Evolutionary conservation across 1,140 invertebrate species (phyloP), one percentile per base, ranked within the genome.

Genomic region (Lethocerus indicus): DNA sequence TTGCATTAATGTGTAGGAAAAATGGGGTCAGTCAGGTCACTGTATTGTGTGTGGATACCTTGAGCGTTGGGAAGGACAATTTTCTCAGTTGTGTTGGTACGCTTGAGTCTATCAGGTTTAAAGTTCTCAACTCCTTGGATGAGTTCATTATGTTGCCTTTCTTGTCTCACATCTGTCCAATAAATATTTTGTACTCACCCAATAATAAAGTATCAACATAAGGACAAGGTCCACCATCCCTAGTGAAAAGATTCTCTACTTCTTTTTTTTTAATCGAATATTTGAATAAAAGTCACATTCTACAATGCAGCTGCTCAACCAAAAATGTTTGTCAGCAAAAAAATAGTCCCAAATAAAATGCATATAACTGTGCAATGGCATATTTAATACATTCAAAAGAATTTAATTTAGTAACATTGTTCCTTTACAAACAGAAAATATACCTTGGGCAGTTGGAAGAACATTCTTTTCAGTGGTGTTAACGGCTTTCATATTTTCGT

Each of bases 371-470:
- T 41, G 26, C 5, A 50, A 42, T 18, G 13, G 18, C 14, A 24
- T 20, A n/a, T n/a, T n/a, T n/a, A n/a, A n/a, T n/a, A n/a, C n/a
- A n/a, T n/a, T n/a, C n/a, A n/a, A n/a, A n/a, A n/a, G n/a, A n/a
- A n/a, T n/a, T n/a, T n/a, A n/a, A n/a, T n/a, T n/a, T n/a, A n/a
- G n/a, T n/a, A n/a, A n/a, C n/a, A n/a, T n/a, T n/a, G n/a, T n/a
- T n/a, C n/a, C n/a, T n/a, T 12, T 41, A 7, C 9, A n/a, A n/a
- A n/a, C n/a, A 18, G 25, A 42, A 2, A 13, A 55, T 37, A 65
- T 69, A 91, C 88, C 87, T 80, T 88, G 78, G 47, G 83, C 84
- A 25, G 85, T 85, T 43, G 89, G 89, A 50, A 93, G 69, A 53
- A 86, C 74, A 47, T 81, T 85, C 63, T 91, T 92, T 61, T 91